A percentile compares a stretch with the other conserved stretches of the same genome.
phyloP scores from a whole-genome alignment of 1,140 invertebrate genomes.

The Matsumurasca onukii region DNA sequence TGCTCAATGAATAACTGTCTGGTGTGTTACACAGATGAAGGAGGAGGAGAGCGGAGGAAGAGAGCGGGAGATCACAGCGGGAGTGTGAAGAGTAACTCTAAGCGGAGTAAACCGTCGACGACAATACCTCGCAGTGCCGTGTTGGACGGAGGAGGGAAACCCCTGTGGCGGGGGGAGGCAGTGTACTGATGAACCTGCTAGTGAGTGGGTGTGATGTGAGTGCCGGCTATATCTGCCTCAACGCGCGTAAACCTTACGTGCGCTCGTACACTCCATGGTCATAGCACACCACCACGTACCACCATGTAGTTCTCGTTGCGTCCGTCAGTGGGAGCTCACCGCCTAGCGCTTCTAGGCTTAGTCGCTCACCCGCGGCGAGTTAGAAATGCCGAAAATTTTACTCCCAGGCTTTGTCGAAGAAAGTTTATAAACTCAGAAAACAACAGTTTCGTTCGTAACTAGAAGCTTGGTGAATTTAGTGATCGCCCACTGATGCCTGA shows the following conservation, averaged over 20 bases:
- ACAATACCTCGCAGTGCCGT: constrained; percentile 32
- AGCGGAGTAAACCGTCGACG: constrained; percentile 34
- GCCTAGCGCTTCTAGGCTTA: no score
- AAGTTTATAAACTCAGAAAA: no score
- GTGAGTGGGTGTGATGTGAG: constrained; percentile 89
- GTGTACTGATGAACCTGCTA: constrained; percentile 87
- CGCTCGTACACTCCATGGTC: constrained; percentile 25
- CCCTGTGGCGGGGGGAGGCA: constrained; percentile 50
- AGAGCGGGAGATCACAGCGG: constrained; percentile 18
- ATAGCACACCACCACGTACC: neutral
- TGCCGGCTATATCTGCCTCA: constrained; percentile 82
- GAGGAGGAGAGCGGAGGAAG: constrained; percentile 23
- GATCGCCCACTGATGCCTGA: no score
- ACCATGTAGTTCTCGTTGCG: neutral
- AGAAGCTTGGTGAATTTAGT: no score
- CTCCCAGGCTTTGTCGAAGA: no score
- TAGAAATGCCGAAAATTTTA: no score
- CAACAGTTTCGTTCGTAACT: no score
- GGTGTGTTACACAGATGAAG: neutral
- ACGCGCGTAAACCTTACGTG: constrained; percentile 34
- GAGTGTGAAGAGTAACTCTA: constrained; percentile 30
- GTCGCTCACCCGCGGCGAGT: no score
- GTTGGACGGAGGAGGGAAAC: constrained; percentile 40
- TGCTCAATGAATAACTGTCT: neutral
- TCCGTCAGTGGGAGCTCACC: no score